Evolutionary conservation across 2,113 vertebrate species (phyloP).

Genomic region (Ammospiza nelsoni): DNA sequence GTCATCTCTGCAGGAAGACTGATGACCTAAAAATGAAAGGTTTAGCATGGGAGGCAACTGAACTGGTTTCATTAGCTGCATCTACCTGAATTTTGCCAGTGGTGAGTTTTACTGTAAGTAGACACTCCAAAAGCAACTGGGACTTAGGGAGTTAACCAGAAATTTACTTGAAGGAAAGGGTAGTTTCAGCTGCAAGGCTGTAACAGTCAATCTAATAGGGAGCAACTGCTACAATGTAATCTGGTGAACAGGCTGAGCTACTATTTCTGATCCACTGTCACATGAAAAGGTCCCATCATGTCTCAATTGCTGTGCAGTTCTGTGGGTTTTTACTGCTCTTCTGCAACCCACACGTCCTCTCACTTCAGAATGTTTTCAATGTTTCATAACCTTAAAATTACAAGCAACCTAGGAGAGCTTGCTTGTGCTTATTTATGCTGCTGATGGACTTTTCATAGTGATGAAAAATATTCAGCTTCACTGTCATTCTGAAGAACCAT

Average conservation of each 20-base stretch:
- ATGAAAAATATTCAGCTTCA: neutral
- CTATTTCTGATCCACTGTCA: neutral
- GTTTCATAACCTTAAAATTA: slow-evolving; percentile 3
- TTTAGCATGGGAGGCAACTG: neutral
- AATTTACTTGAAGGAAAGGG: neutral
- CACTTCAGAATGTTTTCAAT: neutral
- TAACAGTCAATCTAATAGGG: neutral
- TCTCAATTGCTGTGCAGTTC: neutral
- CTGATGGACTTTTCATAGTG: neutral
- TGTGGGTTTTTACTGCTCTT: neutral
- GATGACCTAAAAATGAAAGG: neutral
- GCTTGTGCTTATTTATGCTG: neutral
- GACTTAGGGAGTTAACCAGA: neutral
- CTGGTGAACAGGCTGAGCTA: neutral
- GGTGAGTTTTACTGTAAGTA: neutral
- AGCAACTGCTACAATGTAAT: neutral
- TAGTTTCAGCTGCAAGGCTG: neutral
- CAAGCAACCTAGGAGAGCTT: neutral
- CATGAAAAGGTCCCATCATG: neutral
- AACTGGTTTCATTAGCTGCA: neutral
- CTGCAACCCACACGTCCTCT: fast-evolving
- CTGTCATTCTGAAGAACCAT: neutral
- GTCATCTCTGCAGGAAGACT: neutral
- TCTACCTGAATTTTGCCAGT: neutral
- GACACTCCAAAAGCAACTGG: neutral